Percentiles rank a stretch among this genome's conserved stretches.
phyloP scores from a whole-genome alignment of 2,888 invertebrate species.

The Agrenia bidenticulata region DNA sequence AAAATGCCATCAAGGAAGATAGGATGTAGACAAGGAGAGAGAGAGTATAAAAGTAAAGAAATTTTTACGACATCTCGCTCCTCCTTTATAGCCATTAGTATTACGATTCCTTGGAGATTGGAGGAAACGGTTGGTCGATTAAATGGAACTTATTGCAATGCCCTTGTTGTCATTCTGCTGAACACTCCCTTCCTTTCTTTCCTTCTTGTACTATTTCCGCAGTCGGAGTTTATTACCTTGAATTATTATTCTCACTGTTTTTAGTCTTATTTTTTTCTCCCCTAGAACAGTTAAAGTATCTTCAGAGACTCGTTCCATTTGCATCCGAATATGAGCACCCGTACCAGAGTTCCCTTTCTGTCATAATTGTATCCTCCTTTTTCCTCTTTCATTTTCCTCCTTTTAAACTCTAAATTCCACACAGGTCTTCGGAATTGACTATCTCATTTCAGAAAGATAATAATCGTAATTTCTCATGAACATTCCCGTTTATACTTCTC shows the following conservation, averaged over 20 bases:
- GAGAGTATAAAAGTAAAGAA: no score
- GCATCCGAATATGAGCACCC: no score
- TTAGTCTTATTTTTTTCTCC: background rate
- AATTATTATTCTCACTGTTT: conserved; percentile 21
- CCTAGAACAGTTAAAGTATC: conserved; percentile 1
- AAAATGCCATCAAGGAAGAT: no score
- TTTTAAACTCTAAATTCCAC: no score
- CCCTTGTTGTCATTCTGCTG: conserved; percentile 6
- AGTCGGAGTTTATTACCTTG: conserved; percentile 14
- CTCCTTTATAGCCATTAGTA: conserved; percentile 26
- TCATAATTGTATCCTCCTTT: no score
- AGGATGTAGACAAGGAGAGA: no score
- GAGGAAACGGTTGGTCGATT: conserved; percentile 34
- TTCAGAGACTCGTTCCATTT: conserved; percentile 2
- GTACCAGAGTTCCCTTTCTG: no score
- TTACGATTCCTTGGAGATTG: conserved; percentile 28
- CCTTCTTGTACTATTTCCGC: conserved; percentile 19
- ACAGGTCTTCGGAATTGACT: no score
- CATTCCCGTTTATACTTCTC: no score
- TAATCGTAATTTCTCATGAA: no score
- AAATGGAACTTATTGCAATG: conserved; percentile 32
- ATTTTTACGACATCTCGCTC: conserved; percentile 24
- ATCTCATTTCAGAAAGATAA: no score
- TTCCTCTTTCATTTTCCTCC: no score
- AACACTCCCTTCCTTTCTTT: conserved; percentile 15